Evolutionary conservation across 1,140 invertebrate species (phyloP), one percentile per base, ranked within the genome.

Genomic region (Rhysida immarginata): DNA sequence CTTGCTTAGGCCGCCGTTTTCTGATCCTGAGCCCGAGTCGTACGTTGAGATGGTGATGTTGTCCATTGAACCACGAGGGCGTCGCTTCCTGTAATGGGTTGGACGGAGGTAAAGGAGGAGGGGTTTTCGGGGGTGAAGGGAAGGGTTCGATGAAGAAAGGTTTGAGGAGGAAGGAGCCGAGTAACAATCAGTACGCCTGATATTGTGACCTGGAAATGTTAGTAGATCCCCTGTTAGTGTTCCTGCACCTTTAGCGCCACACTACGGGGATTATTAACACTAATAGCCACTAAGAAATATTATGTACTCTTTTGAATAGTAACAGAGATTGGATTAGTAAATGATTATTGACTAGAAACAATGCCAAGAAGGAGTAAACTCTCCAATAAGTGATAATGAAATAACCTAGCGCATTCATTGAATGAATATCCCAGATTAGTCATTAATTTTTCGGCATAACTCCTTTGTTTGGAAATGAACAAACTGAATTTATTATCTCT

Each of bases 1-100:
- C 61, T 86, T 80, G 68, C 89, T 91, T 52, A 92, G 73, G 29
- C 87, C 79, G 29, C 77, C 81, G 16, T 85, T 85, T 62, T 88
- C 86, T 48, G 62, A 52, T 43, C 64, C 63, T 0, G 85, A 87
- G 49, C 83, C 83, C 56, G 84, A 84, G 50, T 71, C 63, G 58
- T 66, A 60, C 42, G 67, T 66, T 16, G 62, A 63, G 23, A 69
- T 64, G 14, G 68, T 70, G 26, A 62, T 64, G 57, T 67, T 66
- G 54, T 69, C 66, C 50, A 55, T 59, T 14, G 42, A 56, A 27
- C 48, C 56, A 20, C 45, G 46, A 24, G 54, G 52, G 14, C 27
- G 52, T 44, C 51, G 54, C 14, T 59, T 54, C 53, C 59, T 60
- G 53, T 43, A 55, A 2, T 42, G 52, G 14, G 53, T n/a, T n/a